A percentile compares a stretch with the other conserved stretches of the same genome.
These are phyloP conservation scores for Petrocephalus schoutedeni DNA, from an alignment of 2,797 vertebrate species.

Conservation along the genomic window DNA sequence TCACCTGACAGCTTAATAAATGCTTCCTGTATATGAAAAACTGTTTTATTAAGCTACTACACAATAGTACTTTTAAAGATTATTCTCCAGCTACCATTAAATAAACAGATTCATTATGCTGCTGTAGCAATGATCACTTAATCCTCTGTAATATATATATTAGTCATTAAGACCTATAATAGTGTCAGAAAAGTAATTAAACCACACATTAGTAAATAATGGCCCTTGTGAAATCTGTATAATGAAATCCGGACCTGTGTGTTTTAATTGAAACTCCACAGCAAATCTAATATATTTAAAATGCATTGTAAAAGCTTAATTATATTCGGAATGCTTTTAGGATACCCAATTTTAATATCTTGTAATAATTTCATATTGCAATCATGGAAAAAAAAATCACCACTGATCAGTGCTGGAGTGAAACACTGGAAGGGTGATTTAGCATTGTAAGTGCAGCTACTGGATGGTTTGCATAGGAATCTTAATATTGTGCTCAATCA, in stretches of 20 bases:
- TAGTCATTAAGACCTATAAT: slow-evolving; percentile 34
- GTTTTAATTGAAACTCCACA: slow-evolving; percentile 43
- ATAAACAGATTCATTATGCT: slow-evolving; percentile 29
- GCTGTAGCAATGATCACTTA: slow-evolving; percentile 29
- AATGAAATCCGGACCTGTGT: slow-evolving; percentile 30
- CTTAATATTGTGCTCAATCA: not conserved
- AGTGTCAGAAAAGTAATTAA: slow-evolving; percentile 40
- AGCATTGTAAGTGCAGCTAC: not conserved
- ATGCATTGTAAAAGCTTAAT: slow-evolving; percentile 32
- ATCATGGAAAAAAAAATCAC: slow-evolving; percentile 21
- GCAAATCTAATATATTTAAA: slow-evolving; percentile 32
- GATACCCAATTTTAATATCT: slow-evolving; percentile 27
- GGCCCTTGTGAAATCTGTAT: slow-evolving; percentile 25
- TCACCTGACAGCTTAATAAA: slow-evolving; percentile 2
- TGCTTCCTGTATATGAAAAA: not conserved
- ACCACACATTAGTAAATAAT: slow-evolving; percentile 36
- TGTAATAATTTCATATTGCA: slow-evolving; percentile 31
- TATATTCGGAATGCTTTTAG: slow-evolving; percentile 35
- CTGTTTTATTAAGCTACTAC: not conserved
- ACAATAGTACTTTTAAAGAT: slow-evolving; percentile 4
- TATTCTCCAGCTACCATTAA: slow-evolving; percentile 15
- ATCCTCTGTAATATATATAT: slow-evolving; percentile 24
- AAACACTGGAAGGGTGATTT: not conserved
- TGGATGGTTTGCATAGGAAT: not conserved
- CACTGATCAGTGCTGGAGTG: not conserved